Evolutionary conservation across 1,140 invertebrate species (phyloP), one percentile per base, ranked within the genome.

Genomic region (Bombyx mandarina): DNA sequence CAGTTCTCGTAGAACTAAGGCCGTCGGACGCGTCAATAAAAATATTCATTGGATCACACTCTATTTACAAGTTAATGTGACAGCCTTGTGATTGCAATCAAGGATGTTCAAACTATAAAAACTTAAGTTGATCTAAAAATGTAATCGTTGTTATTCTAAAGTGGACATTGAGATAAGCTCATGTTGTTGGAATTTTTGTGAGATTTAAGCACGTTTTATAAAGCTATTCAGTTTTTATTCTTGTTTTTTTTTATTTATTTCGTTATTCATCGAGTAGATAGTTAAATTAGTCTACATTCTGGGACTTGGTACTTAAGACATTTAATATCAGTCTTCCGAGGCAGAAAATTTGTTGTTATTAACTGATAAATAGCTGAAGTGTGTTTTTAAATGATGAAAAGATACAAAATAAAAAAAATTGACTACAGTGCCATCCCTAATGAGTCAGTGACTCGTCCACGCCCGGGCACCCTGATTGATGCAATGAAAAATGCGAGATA

Each of bases 41-140:
- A 84, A 86, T 86, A 84, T 86, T 86, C 79, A 86, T 84, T 82
- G 70, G 65, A 71, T 83, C 65, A 77, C 71, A 79, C 79, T 82
- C 75, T 82, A 77, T 79, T 86, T 78, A 82, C 76, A 73, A 80
- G 69, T 71, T 75, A 69, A 77, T 77, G 72, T 69, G 70, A 77
- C 73, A 75, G 62, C 67, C 65, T 61, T 73, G 57, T 52, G 22
- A 57, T 53, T 50, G 35, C 63, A 56, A 62, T 67, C 67, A 79
- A 65, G 79, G 79, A 68, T 79, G 73, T 58, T 26, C 61, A 58
- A 61, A 48, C 9, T 47, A 47, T 12, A 47, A 47, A 7, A 8
- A 47, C 45, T 47, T 47, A 47, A 35, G 26, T 35, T 35, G 26
- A 3, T 35, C 4, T 35, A 35, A 35, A 35, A 35, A 35, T 35